Evolutionary conservation across 2,888 invertebrate species (phyloP).

Genomic region (Opisthograptis luteolata): DNA sequence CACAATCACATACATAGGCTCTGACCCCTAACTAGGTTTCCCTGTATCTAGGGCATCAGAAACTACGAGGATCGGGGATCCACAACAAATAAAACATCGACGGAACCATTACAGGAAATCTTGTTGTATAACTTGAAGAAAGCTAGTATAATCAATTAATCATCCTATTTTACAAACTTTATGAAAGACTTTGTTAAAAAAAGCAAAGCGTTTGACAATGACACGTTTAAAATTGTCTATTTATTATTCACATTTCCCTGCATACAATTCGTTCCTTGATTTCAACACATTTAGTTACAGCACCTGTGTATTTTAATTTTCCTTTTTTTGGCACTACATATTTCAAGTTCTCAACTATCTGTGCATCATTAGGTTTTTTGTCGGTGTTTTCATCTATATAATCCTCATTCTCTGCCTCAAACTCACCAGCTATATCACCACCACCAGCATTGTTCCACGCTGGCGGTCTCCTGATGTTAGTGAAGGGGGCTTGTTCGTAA

Average conservation of each 20-base stretch:
- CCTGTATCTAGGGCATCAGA: too few species aligned
- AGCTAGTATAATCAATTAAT: too few species aligned
- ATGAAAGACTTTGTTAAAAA: too few species aligned
- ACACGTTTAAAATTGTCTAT: too few species aligned
- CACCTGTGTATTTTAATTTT: neutral
- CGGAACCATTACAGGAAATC: too few species aligned
- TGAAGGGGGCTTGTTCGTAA: constrained; percentile 57
- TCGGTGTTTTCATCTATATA: neutral
- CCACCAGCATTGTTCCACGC: constrained; percentile 14
- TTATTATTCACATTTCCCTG: constrained; percentile 29
- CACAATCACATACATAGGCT: too few species aligned
- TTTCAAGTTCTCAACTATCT: neutral
- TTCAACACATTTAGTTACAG: constrained; percentile 51
- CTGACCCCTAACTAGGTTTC: too few species aligned
- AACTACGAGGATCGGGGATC: too few species aligned
- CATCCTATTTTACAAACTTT: too few species aligned
- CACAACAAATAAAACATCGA: too few species aligned
- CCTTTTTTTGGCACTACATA: neutral
- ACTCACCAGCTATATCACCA: constrained; percentile 1
- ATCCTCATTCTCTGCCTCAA: neutral
- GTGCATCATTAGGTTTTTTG: neutral
- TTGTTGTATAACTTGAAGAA: too few species aligned
- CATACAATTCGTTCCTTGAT: constrained; percentile 57
- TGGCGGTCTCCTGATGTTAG: constrained; percentile 44
- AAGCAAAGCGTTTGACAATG: neutral